A percentile compares a stretch with the other conserved stretches of the same genome.
Evolutionary conservation across 2,888 invertebrate genomes (phyloP).

Genomic region (Incurvaria masculella): DNA sequence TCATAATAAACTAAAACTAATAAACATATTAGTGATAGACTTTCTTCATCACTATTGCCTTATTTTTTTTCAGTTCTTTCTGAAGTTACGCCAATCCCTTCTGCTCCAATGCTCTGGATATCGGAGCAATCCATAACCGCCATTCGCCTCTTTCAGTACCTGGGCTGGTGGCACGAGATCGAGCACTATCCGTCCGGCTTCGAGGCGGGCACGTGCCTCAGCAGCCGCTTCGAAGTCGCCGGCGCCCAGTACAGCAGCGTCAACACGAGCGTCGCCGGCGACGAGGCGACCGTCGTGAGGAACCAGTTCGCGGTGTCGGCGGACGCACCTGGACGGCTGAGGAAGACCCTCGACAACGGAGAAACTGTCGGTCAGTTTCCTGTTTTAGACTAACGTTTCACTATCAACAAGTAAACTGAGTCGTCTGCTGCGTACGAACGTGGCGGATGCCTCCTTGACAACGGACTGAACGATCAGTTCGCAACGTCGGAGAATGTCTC

Average conservation of each 20-base stretch:
- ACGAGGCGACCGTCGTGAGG: conserved; percentile 20
- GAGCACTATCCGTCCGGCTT: conserved; percentile 30
- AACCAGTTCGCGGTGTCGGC: conserved; percentile 22
- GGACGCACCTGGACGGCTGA: conserved; percentile 25
- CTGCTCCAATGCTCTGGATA: not conserved
- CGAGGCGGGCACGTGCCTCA: conserved; percentile 28
- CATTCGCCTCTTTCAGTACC: conserved; percentile 25
- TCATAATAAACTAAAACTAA: too few species aligned
- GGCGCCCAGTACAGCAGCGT: conserved; percentile 24
- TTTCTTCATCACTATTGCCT: not conserved
- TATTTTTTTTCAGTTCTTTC: not conserved
- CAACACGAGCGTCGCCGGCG: conserved; percentile 27
- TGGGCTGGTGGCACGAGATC: conserved; percentile 44
- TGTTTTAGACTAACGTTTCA: too few species aligned
- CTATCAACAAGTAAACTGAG: too few species aligned
- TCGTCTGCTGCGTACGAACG: too few species aligned
- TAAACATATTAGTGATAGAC: not conserved
- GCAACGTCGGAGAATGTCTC: too few species aligned
- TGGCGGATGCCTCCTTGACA: too few species aligned
- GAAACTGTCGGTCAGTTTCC: conserved; percentile 17
- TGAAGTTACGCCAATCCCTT: too few species aligned
- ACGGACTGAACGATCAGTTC: too few species aligned
- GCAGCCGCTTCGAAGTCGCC: conserved; percentile 24
- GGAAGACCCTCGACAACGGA: conserved; percentile 23
- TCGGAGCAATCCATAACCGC: not conserved